Percentiles rank a stretch among this genome's conserved stretches.
Evolutionary conservation across 1,140 invertebrate species (phyloP).

Genomic region (Sycobia sp.): DNA sequence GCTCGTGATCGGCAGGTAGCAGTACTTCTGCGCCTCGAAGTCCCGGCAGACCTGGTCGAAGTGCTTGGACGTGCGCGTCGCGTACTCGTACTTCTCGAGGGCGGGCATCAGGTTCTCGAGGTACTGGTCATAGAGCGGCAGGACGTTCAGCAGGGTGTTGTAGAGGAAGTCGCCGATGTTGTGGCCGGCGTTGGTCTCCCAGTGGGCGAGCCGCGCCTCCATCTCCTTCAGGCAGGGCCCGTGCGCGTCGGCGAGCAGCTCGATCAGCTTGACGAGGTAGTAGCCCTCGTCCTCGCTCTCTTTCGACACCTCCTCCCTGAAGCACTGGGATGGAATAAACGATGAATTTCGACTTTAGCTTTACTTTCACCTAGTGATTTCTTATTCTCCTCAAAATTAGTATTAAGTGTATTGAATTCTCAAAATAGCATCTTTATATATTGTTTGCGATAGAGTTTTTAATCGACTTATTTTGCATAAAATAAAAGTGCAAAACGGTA

Average conservation of each 20-base stretch:
- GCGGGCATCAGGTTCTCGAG: conserved; percentile 78
- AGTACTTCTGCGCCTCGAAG: conserved; percentile 85
- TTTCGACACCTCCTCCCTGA: conserved; percentile 70
- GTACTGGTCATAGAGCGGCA: conserved; percentile 80
- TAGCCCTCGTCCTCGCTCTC: conserved; percentile 66
- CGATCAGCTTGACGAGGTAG: conserved; percentile 66
- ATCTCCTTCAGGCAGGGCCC: conserved; percentile 71
- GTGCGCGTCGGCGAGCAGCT: conserved; percentile 72
- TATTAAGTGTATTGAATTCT: no score
- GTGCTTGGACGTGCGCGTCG: conserved; percentile 71
- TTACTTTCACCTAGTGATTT: no score
- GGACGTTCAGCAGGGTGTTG: conserved; percentile 56
- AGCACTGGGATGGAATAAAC: conserved; percentile 66
- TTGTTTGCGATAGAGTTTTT: no score
- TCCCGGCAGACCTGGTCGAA: conserved; percentile 83
- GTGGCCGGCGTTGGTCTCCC: conserved; percentile 64
- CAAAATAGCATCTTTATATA: no score
- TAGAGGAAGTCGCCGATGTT: conserved; percentile 69
- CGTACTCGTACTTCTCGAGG: conserved; percentile 75
- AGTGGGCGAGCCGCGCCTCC: conserved; percentile 69
- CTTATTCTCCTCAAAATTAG: no score
- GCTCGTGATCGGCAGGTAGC: conserved; percentile 84
- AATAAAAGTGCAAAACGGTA: no score
- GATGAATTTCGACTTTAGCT: no score
- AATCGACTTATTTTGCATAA: no score